Evolutionary conservation across 92 coral and sea anemone species (phyloP).

Genomic region (Zoanthus solanderi): DNA sequence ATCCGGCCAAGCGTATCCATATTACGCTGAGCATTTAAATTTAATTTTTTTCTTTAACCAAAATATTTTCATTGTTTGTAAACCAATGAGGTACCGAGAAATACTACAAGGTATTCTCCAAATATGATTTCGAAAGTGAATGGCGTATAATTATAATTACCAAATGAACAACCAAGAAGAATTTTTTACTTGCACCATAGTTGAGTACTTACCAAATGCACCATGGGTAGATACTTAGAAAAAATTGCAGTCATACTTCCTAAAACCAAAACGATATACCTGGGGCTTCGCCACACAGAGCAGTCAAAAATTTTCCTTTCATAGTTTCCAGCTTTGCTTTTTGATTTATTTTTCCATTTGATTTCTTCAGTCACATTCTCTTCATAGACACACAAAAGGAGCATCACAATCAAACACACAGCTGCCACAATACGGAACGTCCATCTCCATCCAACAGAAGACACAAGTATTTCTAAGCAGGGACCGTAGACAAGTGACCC

Average conservation of each 20-base stretch:
- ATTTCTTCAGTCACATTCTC: slow-evolving; percentile 47
- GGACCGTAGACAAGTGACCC: slow-evolving; percentile 69
- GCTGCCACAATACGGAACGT: slow-evolving; percentile 69
- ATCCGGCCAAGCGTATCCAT: too few species aligned
- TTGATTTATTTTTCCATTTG: background rate
- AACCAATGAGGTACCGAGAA: too few species aligned
- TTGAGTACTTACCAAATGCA: slow-evolving; percentile 73
- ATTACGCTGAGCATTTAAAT: too few species aligned
- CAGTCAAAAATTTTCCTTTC: slow-evolving; percentile 23
- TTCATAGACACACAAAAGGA: slow-evolving; percentile 47
- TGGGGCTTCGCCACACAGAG: slow-evolving; percentile 49
- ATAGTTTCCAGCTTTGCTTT: too few species aligned
- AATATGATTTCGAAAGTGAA: too few species aligned
- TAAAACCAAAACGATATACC: slow-evolving; percentile 26
- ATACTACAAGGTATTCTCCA: too few species aligned
- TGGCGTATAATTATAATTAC: too few species aligned
- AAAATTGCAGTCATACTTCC: slow-evolving; percentile 39
- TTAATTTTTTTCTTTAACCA: too few species aligned
- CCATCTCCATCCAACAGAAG: slow-evolving; percentile 67
- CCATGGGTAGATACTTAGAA: slow-evolving; percentile 59
- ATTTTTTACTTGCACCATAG: too few species aligned
- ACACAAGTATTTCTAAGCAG: slow-evolving; percentile 56
- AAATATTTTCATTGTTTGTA: too few species aligned
- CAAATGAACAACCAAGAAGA: too few species aligned
- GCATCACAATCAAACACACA: slow-evolving; percentile 34